Evolutionary conservation across 2,888 invertebrate genomes (phyloP), one percentile per base, ranked within the genome.

Genomic region (Tiliacea citrago): DNA sequence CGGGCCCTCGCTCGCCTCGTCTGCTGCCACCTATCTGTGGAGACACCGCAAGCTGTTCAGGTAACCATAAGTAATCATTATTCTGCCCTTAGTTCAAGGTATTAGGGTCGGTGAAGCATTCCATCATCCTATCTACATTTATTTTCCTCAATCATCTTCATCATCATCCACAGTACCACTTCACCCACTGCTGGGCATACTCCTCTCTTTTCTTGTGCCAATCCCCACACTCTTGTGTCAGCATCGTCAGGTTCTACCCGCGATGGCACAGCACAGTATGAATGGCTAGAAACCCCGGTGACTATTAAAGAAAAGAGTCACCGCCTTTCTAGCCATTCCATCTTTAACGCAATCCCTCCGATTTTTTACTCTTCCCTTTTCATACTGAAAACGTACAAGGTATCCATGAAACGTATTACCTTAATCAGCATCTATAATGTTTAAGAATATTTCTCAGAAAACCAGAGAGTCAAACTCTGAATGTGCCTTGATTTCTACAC

Each of bases 21-120:
- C 78, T 86, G 2, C 79, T 91, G 47, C 91, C 92, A 3, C 90
- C 91, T 0, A 89, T 91, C 24, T 65, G 79, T 49, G 77, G 73
- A 29, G 87, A 88, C 8, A 21, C 18, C 4, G 21, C 76, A 7
- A 60, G 78, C 58, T 60, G n/a, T 35, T 77, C 82, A 42, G 78
- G 86, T 85, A 83, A 55, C 3, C n/a, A 24, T n/a, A 9, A 16
- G 1, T 6, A 1, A 45, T 29, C 2, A 16, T 21, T n/a, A 18
- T 29, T 29, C 12, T 21, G 12, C 10, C 5, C 29, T 18, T 24
- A 12, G 18, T 6, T 10, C 9, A 13, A n/a, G 16, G n/a, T 16
- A 39, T 39, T 39, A n/a, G 13, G 8, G 13, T 13, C 21, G 2
- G 8, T n/a, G 35, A 12, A 13, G 39, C n/a, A n/a, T 61, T 10